Conservation (phyloP, 2,797 vertebrate genomes). For the Selene dorsalis region DNA sequence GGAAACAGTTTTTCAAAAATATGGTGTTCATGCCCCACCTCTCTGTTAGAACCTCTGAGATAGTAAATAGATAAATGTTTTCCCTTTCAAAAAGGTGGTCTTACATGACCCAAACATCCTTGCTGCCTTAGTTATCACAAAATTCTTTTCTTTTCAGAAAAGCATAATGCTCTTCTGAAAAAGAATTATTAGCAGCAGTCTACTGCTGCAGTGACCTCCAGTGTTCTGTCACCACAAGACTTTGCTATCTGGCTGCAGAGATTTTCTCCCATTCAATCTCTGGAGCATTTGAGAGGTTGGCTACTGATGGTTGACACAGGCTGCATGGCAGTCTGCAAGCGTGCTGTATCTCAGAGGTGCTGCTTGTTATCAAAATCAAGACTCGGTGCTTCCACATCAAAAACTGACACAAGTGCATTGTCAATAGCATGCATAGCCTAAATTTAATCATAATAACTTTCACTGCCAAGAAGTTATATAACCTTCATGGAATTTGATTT, state of each 20-base stretch:
- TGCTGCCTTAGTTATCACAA: not conserved
- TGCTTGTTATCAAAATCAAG: not conserved
- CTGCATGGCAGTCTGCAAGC: not conserved
- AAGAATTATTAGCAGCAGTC: not conserved
- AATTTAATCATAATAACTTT: too few relatives aligned
- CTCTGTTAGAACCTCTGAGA: not conserved
- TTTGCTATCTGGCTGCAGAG: not conserved
- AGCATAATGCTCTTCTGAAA: not conserved
- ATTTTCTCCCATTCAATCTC: not conserved
- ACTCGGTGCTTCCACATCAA: not conserved
- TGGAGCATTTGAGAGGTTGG: not conserved
- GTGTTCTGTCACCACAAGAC: not conserved
- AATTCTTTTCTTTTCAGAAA: constrained; percentile 8
- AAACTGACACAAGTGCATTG: not conserved
- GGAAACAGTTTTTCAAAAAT: not conserved
- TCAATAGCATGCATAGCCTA: too few relatives aligned
- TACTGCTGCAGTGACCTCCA: not conserved
- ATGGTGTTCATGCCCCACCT: not conserved
- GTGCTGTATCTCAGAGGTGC: too few relatives aligned
- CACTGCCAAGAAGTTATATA: too few relatives aligned
- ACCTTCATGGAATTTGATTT: too few relatives aligned
- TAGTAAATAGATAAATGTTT: not conserved
- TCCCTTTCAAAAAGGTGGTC: not conserved
- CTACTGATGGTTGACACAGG: not conserved
- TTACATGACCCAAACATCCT: not conserved